These are phyloP conservation scores for Conistra vaccinii DNA, from an alignment of 2,888 invertebrate species.

Conservation along the genomic window DNA sequence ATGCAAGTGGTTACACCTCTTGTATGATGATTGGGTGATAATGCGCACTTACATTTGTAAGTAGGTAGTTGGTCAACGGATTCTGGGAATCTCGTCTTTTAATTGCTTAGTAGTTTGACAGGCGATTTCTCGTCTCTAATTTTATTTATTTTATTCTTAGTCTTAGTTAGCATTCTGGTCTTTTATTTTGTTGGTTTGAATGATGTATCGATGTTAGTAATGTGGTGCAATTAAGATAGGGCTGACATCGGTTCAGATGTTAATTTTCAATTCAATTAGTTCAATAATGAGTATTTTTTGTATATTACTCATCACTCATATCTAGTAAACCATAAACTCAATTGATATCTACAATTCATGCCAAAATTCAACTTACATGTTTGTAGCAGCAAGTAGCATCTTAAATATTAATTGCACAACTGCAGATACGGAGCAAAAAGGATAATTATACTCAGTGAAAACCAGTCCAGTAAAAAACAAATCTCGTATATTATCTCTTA, in stretches of 20 bases:
- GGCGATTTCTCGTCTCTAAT: conserved; percentile 35
- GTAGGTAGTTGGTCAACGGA: conserved; percentile 9
- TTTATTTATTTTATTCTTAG: conserved; percentile 35
- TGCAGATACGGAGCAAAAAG: conserved; percentile 33
- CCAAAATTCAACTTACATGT: not conserved
- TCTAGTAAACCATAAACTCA: not conserved
- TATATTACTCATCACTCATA: not conserved
- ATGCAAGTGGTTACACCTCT: conserved; percentile 42
- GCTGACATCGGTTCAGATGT: not conserved
- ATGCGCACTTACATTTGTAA: conserved; percentile 27
- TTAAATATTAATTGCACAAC: conserved; percentile 40
- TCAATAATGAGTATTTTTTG: no score
- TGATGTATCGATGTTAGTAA: conserved; percentile 16
- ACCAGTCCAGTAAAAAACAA: conserved; percentile 55
- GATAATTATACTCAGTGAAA: conserved; percentile 27
- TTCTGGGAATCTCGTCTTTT: conserved; percentile 27
- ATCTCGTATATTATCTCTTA: conserved; percentile 61
- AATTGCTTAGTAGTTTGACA: conserved; percentile 26
- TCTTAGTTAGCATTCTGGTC: conserved; percentile 20
- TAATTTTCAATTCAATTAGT: not conserved
- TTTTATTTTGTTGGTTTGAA: conserved; percentile 25
- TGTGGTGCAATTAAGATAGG: conserved; percentile 5
- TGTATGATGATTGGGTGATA: conserved; percentile 37
- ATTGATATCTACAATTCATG: not conserved
- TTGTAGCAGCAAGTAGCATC: conserved; percentile 24